These are phyloP conservation scores for Acropora yongei DNA, from an alignment of 64 coral and sea anemone species.

Conservation along the genomic window DNA sequence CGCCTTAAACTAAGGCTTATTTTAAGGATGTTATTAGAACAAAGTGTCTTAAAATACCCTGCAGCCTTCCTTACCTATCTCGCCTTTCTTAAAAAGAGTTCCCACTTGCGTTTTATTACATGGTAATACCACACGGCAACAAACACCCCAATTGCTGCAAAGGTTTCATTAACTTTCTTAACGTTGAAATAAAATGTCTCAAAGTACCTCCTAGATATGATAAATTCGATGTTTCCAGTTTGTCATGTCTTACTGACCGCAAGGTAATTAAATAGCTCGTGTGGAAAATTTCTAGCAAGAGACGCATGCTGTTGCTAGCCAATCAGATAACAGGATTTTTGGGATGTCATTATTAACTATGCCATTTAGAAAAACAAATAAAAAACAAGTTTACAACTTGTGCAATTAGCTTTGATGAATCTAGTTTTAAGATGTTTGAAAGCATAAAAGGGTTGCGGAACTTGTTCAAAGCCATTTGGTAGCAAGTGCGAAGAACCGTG, in stretches of 20 bases:
- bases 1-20: too few relatives aligned
- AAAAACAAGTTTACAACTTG: background rate
- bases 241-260: slow-evolving; percentile 36
- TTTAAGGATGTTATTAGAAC: too few relatives aligned
- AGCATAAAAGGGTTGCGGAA: background rate
- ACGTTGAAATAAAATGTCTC: slow-evolving; percentile 6
- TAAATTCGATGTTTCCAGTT: slow-evolving; percentile 45
- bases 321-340: background rate
- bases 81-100: background rate
- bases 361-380: background rate
- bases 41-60: too few relatives aligned
- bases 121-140: background rate
- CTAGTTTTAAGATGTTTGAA: background rate
- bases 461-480: background rate
- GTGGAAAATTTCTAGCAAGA: background rate
- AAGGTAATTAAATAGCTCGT: slow-evolving; percentile 19
- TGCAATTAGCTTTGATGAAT: background rate
- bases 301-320: background rate
- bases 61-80: background rate
- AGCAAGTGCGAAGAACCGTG: background rate
- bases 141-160: slow-evolving; percentile 18
- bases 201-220: background rate
- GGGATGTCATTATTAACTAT: slow-evolving; percentile 11
- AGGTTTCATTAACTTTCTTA: background rate
- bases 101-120: background rate